Conservation (phyloP, 2,888 invertebrate species). For the Pachycephus smyrnensis region DNA sequence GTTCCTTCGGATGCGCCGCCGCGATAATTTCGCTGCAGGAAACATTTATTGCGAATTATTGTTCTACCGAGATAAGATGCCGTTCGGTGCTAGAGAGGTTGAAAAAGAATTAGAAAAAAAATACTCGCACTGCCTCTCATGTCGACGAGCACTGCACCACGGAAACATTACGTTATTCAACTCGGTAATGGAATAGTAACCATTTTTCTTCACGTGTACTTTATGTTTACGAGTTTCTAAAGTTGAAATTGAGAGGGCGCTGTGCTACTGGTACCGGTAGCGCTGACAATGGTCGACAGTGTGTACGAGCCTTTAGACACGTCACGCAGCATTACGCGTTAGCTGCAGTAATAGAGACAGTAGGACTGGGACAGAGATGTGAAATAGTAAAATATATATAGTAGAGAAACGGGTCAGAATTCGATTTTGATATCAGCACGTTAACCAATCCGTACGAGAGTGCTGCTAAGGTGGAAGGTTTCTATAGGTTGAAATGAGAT, state of each 20-base stretch:
- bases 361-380: background rate
- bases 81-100: background rate
- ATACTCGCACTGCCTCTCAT: background rate
- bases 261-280: background rate
- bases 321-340: background rate
- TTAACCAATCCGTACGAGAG: background rate
- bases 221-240: background rate
- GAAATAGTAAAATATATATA: background rate
- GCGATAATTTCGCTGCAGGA: slow-evolving; percentile 15
- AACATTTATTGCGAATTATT: slow-evolving; percentile 21
- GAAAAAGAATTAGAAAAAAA: background rate
- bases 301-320: background rate
- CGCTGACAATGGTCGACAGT: background rate
- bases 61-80: slow-evolving; percentile 5
- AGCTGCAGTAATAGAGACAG: background rate
- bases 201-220: slow-evolving; percentile 11
- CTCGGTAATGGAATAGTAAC: slow-evolving; percentile 8
- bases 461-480: background rate
- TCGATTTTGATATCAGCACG: background rate
- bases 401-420: background rate
- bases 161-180: background rate
- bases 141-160: background rate
- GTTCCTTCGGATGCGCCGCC: slow-evolving; percentile 15
- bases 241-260: slow-evolving; percentile 10
- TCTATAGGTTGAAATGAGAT: slow-evolving; percentile 38